Evolutionary conservation across 1,140 invertebrate genomes (phyloP).

Genomic region (Solenopsis fugax): DNA sequence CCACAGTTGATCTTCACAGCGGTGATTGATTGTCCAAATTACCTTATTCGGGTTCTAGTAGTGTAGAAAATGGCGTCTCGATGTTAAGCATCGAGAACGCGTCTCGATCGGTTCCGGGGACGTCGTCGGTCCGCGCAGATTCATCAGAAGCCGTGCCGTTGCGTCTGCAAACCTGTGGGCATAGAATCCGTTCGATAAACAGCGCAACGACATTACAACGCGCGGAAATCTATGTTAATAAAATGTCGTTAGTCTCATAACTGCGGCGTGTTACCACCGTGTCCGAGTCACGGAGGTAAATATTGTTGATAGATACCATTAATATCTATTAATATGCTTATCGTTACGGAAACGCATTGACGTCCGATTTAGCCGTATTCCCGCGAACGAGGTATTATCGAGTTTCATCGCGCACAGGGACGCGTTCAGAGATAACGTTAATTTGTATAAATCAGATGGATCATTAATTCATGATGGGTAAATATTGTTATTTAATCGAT

Average conservation of each 20-base stretch:
- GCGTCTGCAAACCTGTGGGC: not conserved
- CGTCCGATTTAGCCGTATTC: not conserved
- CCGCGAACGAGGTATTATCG: not conserved
- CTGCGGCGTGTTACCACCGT: not conserved
- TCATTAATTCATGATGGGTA: not conserved
- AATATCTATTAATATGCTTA: conserved; percentile 33
- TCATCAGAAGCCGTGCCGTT: conserved; percentile 10
- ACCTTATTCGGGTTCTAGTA: conserved; percentile 58
- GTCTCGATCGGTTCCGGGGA: conserved; percentile 32
- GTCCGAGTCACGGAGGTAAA: not conserved
- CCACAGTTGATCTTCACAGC: conserved; percentile 44
- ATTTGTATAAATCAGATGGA: conserved; percentile 43
- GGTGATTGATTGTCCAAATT: conserved; percentile 74
- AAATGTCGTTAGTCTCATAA: not conserved
- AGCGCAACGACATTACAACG: not conserved
- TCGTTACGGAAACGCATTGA: not conserved
- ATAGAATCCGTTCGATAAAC: not conserved
- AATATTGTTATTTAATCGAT: conserved; percentile 30
- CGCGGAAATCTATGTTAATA: not conserved
- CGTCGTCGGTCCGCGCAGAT: not conserved
- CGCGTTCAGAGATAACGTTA: not conserved
- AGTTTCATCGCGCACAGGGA: not conserved
- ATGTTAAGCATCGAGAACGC: conserved; percentile 20
- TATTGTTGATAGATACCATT: conserved; percentile 2
- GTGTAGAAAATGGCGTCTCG: conserved; percentile 46